Percentiles rank a stretch among this genome's conserved stretches.
Evolutionary conservation across 2,888 invertebrate genomes (phyloP).

Genomic region (Parochlus steinenii): DNA sequence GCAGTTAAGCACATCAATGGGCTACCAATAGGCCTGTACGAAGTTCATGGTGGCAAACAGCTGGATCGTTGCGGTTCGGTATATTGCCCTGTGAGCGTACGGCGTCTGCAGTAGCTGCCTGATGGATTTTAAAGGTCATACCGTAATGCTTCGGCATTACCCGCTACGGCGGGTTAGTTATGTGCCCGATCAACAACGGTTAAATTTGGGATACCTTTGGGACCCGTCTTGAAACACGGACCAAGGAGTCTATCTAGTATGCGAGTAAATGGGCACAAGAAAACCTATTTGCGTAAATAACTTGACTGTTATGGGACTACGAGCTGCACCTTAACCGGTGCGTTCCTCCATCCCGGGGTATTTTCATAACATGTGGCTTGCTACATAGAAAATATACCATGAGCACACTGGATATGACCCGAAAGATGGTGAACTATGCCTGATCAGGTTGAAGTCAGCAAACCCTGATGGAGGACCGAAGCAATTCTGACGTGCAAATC

Average conservation of each 20-base stretch:
- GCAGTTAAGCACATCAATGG: slow-evolving; percentile 20
- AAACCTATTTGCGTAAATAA: slow-evolving; percentile 51
- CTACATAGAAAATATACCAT: slow-evolving; percentile 10
- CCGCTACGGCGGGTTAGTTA: not conserved
- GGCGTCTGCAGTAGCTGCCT: too few relatives aligned
- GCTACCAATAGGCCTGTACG: slow-evolving; percentile 1
- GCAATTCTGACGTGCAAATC: slow-evolving; percentile 66
- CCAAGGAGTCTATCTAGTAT: slow-evolving; percentile 56
- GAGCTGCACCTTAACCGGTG: slow-evolving; percentile 15
- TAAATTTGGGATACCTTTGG: slow-evolving; percentile 34
- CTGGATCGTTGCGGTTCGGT: too few relatives aligned
- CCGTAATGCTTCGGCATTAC: not conserved
- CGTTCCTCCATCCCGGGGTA: slow-evolving; percentile 15
- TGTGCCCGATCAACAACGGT: slow-evolving; percentile 24
- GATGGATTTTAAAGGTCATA: not conserved
- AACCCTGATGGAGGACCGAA: slow-evolving; percentile 48
- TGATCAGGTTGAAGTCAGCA: too few relatives aligned
- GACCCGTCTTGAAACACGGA: slow-evolving; percentile 67
- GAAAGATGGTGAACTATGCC: slow-evolving; percentile 61
- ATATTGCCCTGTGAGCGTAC: too few relatives aligned
- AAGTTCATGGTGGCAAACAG: not conserved
- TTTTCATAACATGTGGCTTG: slow-evolving; percentile 15
- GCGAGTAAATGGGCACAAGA: slow-evolving; percentile 45
- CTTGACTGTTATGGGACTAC: slow-evolving; percentile 16
- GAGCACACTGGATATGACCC: slow-evolving; percentile 53